Conservation (phyloP, 2,797 vertebrate genomes). For the Mus caroli region DNA sequence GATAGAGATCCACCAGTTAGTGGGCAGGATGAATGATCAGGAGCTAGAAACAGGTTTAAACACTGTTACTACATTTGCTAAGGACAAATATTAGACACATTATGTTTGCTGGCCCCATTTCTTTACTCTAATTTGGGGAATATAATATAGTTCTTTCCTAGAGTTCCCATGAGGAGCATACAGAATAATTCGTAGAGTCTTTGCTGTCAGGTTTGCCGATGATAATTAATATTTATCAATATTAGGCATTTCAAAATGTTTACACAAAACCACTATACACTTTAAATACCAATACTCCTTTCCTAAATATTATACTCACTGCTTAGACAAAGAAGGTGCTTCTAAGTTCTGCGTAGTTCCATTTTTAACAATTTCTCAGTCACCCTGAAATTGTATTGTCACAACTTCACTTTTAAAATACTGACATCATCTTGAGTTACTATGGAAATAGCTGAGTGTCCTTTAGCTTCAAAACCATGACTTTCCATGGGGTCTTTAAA, state of each 20-base stretch:
- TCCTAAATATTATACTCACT: neutral
- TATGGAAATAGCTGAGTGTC: neutral
- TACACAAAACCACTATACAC: neutral
- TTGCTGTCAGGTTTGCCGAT: neutral
- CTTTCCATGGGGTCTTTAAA: neutral
- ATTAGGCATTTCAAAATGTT: neutral
- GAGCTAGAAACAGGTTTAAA: neutral
- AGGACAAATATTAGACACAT: neutral
- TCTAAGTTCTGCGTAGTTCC: neutral
- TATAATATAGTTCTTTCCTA: neutral
- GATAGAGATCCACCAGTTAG: neutral
- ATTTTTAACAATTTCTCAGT: slow-evolving; percentile 32
- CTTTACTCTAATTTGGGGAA: neutral
- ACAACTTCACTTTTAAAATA: slow-evolving; percentile 24
- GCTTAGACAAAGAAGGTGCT: slow-evolving; percentile 9
- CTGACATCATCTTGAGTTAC: slow-evolving; percentile 25
- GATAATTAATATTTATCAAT: neutral
- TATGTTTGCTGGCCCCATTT: neutral
- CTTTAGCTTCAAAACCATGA: neutral
- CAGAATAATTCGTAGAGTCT: neutral
- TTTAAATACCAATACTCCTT: neutral
- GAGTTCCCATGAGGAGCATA: neutral
- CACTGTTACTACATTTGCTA: neutral
- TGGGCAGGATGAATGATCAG: neutral
- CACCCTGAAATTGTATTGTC: neutral